Conservation (phyloP, 2,113 vertebrate species). For the Ardeotis arabs region DNA sequence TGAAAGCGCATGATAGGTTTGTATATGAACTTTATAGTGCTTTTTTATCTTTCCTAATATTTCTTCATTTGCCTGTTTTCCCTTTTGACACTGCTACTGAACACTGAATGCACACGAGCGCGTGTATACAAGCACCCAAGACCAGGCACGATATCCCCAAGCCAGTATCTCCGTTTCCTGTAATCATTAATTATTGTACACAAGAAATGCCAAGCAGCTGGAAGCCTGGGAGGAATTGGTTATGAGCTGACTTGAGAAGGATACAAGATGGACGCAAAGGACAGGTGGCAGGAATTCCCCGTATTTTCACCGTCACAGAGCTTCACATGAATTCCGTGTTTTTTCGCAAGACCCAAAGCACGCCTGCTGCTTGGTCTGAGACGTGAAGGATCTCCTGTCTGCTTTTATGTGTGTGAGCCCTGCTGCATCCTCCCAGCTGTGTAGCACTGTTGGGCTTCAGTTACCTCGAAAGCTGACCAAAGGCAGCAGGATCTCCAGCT, state of each 20-base stretch:
- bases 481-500: slow-evolving; percentile 34
- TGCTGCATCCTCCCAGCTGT: slow-evolving; percentile 21
- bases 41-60: neutral
- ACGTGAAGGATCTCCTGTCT: slow-evolving; percentile 40
- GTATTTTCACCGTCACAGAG: slow-evolving; percentile 27
- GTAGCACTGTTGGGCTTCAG: slow-evolving; percentile 22
- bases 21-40: too few species aligned
- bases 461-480: slow-evolving; percentile 28
- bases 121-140: neutral
- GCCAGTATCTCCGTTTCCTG: neutral
- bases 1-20: neutral
- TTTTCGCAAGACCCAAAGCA: neutral
- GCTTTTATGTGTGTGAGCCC: slow-evolving; percentile 51
- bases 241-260: slow-evolving; percentile 41
- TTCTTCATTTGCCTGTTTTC: neutral
- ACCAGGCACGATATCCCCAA: neutral
- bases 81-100: neutral
- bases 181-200: slow-evolving; percentile 61
- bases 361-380: slow-evolving; percentile 49
- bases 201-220: slow-evolving; percentile 49
- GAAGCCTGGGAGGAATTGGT: neutral
- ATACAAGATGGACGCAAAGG: neutral
- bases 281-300: slow-evolving; percentile 49
- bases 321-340: neutral
- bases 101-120: rapidly evolving